Percentiles rank a stretch among this genome's conserved stretches.
Evolutionary conservation across 2,888 invertebrate genomes (phyloP).

Genomic region (Cerceris ruficornis): DNA sequence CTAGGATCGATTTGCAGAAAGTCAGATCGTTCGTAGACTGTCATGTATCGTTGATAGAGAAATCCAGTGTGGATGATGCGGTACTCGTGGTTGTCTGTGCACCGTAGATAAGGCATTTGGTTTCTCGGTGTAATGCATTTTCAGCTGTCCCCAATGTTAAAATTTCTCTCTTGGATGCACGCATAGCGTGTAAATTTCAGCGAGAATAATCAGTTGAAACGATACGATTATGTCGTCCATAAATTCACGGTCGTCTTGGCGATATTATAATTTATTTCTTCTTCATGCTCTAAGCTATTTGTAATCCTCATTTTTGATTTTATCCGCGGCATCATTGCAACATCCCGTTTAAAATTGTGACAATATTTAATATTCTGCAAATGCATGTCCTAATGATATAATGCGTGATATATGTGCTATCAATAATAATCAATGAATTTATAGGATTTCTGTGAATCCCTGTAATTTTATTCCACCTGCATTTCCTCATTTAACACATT

Average conservation of each 20-base stretch:
- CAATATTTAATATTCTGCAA: too few species aligned
- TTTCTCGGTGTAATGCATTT: conserved; percentile 24
- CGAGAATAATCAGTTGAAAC: conserved; percentile 4
- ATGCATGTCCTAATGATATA: too few species aligned
- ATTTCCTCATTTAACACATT: too few species aligned
- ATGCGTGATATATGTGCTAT: too few species aligned
- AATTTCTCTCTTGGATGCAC: conserved; percentile 23
- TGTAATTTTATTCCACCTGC: too few species aligned
- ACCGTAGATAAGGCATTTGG: conserved; percentile 53
- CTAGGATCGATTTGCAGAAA: not conserved
- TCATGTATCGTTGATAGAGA: conserved; percentile 16
- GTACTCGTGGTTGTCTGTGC: conserved; percentile 45
- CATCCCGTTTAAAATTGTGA: too few species aligned
- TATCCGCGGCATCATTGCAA: too few species aligned
- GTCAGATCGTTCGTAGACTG: not conserved
- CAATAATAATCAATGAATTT: too few species aligned
- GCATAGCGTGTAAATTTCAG: not conserved
- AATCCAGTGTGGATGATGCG: conserved; percentile 39
- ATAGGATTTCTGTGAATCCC: too few species aligned
- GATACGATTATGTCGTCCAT: not conserved
- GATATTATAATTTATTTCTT: too few species aligned
- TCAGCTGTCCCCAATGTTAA: conserved; percentile 18
- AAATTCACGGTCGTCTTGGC: not conserved
- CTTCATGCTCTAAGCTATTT: too few species aligned
- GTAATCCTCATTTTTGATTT: too few species aligned